A percentile compares a stretch with the other conserved stretches of the same genome.
These are phyloP conservation scores for Catalaphyllia jardinei DNA, from an alignment of 64 coral and sea anemone species.

Conservation along the genomic window DNA sequence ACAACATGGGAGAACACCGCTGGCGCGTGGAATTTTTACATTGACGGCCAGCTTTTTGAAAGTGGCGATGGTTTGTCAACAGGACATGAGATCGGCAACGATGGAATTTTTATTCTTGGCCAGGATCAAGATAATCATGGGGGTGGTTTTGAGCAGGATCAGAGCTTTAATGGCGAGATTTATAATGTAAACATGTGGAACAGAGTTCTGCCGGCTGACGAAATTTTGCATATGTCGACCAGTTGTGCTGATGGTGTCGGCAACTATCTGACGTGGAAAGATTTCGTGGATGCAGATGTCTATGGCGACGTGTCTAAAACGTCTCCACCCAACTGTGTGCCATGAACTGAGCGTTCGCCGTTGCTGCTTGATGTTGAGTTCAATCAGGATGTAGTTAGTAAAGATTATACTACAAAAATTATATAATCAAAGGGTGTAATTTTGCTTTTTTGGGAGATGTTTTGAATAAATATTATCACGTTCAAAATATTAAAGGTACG, in stretches of 20 bases:
- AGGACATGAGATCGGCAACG: neutral
- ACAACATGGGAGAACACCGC: conserved; percentile 7
- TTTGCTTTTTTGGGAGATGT: no score
- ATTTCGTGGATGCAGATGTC: neutral
- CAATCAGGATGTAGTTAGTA: no score
- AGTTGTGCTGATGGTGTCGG: neutral
- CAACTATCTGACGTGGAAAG: conserved; percentile 11
- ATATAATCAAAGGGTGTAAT: no score
- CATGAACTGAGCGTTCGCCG: neutral
- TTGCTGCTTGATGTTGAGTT: no score
- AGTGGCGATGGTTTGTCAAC: neutral
- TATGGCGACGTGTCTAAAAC: no score
- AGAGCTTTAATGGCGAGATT: conserved; percentile 27
- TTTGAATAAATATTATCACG: no score
- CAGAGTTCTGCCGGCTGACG: neutral
- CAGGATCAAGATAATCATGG: conserved; percentile 47
- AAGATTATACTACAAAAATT: no score
- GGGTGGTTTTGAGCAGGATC: neutral
- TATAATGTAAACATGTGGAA: conserved; percentile 36
- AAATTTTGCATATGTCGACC: neutral
- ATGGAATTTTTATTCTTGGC: conserved; percentile 23
- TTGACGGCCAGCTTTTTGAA: neutral
- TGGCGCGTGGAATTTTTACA: conserved; percentile 41
- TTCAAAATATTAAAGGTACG: no score
- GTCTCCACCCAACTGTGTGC: neutral